Conservation (phyloP, 2,888 invertebrate genomes). For the Cyclophora punctaria region DNA sequence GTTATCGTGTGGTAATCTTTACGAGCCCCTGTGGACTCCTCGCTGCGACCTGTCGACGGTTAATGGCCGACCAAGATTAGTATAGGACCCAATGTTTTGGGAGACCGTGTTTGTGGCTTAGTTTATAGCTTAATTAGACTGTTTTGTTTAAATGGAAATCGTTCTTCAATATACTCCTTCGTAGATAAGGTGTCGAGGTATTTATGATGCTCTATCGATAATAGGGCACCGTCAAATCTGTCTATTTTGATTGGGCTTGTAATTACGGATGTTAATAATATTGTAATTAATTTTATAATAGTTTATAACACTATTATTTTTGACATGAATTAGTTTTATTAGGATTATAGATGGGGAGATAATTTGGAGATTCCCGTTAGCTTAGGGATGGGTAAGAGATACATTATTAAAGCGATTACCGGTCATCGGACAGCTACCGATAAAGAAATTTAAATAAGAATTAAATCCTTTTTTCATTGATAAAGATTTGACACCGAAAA, state of each 20-base stretch:
- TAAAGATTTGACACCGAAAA: slow-evolving; percentile 72
- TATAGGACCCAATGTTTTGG: slow-evolving; percentile 57
- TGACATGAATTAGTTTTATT: background rate
- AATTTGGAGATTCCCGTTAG: too few species aligned
- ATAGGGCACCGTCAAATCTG: slow-evolving; percentile 28
- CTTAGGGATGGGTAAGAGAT: slow-evolving; percentile 33
- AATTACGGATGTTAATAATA: slow-evolving; percentile 14
- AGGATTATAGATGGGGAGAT: too few species aligned
- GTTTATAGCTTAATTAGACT: slow-evolving; percentile 75
- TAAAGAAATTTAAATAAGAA: slow-evolving; percentile 70
- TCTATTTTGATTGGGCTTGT: slow-evolving; percentile 52
- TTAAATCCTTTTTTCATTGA: slow-evolving; percentile 73
- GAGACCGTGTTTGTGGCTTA: slow-evolving; percentile 67
- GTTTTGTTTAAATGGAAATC: slow-evolving; percentile 68
- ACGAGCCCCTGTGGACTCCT: slow-evolving; percentile 63
- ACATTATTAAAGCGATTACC: slow-evolving; percentile 49
- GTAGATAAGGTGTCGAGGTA: slow-evolving; percentile 70
- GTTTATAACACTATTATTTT: background rate
- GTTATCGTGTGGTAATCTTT: slow-evolving; percentile 73
- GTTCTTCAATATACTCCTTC: slow-evolving; percentile 56
- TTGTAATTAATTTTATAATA: background rate
- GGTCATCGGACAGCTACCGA: slow-evolving; percentile 51
- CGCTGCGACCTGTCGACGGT: slow-evolving; percentile 67
- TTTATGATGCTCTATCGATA: slow-evolving; percentile 62
- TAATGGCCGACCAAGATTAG: slow-evolving; percentile 68